Evolutionary conservation across 2,113 vertebrate species (phyloP), one percentile per base, ranked within the genome.

Genomic region (Anarhynchus alexandrinus): DNA sequence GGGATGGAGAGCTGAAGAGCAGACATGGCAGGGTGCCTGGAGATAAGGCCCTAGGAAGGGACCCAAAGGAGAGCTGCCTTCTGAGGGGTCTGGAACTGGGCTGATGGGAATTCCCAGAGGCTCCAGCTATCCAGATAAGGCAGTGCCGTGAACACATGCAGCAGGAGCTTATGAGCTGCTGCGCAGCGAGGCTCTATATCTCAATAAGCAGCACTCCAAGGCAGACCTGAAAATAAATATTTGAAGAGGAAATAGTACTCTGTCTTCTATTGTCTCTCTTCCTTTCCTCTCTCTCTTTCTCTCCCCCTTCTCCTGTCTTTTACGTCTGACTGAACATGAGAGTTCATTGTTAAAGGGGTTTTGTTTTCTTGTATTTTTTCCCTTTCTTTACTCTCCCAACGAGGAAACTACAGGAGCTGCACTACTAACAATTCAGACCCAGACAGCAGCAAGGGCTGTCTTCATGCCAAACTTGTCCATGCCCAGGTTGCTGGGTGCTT

Each of bases 151-250:
- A 52, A 25, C 15, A 8, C 1, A 5, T 51, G 36, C 73, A 47
- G 94, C 54, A 38, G 85, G 52, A 94, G 66, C 61, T 52, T n/a
- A 32, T 6, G 3, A 34, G 45, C 89, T 88, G 93, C 52, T 15
- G 40, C 3, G 2, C 81, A 32, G 86, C 1, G 5, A 80, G 62
- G 71, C 45, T 91, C 81, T 96, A 52, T 70, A 32, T 95, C 96
- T 97, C 93, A 93, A 94, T 93, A 91, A 95, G 67, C 78, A 78
- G 84, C 49, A 12, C 74, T 89, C 84, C 27, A 57, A 94, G 89
- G 71, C 82, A 94, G 82, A 93, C 91, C 82, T 76, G 67, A 96
- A 95, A 94, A 97, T 94, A 97, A 96, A 95, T 96, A 93, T 96
- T 95, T 94, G 93, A 93, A 91, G 90, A 95, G 82, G 86, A 93